Evolutionary conservation across 1,140 invertebrate genomes (phyloP), one percentile per base, ranked within the genome.

Genomic region (Limonius californicus): DNA sequence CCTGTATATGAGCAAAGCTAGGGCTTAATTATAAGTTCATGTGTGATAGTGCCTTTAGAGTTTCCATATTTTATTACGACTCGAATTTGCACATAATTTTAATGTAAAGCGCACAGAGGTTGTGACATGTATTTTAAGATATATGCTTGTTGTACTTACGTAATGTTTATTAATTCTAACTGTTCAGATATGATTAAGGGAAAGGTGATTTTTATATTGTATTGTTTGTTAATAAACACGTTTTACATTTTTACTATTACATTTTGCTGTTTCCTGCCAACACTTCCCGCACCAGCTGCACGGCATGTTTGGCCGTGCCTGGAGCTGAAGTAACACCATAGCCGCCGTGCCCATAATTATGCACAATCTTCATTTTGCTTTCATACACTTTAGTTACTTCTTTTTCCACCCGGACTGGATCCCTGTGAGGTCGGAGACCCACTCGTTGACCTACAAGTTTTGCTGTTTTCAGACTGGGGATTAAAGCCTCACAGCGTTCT

Each of bases 311-410:
- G 1, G 88, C 85, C 1, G 92, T 94, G 27, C 94, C 94, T 12
- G 93, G 94, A 8, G 91, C 89, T 27, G 90, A 86, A 59, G 89
- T 89, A 0, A 97, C 86, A 4, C 95, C 94, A 76, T 95, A 92
- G 2, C 92, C 92, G 1, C 94, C 92, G 73, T 97, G 94, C 2
- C 94, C 95, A 74, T 97, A 97, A 76, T 95, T 94, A 75, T 97
- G 94, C 0, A 97, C 86, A 12, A 94, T 75, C 80, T 88, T 84
- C 12, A 83, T 59, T 20, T 62, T 70, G 72, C 75, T 69, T 69
- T 72, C 57, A 64, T 68, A 58, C 4, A 64, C 23, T 14, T 72
- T 72, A 8, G 74, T 67, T 4, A 81, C 64, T 72, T 90, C 90
- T 2, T 78, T 74, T 71, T 94, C 92, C 19, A 95, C 85, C 57